Evolutionary conservation across 37 sponge, comb jelly and placozoan genomes (phyloP).

Genomic region (Bolinopsis microptera): DNA sequence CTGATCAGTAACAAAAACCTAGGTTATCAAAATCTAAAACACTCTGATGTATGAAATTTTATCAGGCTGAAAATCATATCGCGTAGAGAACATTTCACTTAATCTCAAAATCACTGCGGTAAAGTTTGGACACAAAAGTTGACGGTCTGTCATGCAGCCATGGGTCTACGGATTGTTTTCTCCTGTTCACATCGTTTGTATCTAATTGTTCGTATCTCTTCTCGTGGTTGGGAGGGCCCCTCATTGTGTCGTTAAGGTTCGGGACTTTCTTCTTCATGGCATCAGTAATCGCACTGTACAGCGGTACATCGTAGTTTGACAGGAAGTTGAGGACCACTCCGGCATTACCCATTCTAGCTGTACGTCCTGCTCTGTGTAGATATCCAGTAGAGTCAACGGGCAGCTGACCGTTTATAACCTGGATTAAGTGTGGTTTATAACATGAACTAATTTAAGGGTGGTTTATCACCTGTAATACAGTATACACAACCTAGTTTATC

Average conservation of each 20-base stretch:
- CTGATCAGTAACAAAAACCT: too few relatives aligned
- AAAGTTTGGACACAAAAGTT: conserved; percentile 36
- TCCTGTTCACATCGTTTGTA: background rate
- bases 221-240: background rate
- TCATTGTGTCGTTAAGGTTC: conserved; percentile 5
- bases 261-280: background rate
- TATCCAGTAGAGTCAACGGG: conserved; percentile 35
- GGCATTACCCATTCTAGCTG: conserved; percentile 44
- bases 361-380: conserved; percentile 41
- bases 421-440: too few relatives aligned
- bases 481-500: too few relatives aligned
- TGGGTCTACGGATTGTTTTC: conserved; percentile 1
- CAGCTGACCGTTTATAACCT: conserved; percentile 54
- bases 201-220: background rate
- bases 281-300: background rate
- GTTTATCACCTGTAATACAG: too few relatives aligned
- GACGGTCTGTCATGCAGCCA: conserved; percentile 19
- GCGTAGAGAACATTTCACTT: too few relatives aligned
- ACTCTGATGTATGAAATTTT: too few relatives aligned
- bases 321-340: conserved; percentile 35
- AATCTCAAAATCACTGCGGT: conserved; percentile 49
- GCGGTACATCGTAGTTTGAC: conserved; percentile 50
- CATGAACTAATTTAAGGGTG: too few relatives aligned
- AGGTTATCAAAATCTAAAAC: too few relatives aligned
- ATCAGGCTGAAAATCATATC: too few relatives aligned